Conservation (phyloP, 2,113 vertebrate species). For the Hippopotamus amphibius region DNA sequence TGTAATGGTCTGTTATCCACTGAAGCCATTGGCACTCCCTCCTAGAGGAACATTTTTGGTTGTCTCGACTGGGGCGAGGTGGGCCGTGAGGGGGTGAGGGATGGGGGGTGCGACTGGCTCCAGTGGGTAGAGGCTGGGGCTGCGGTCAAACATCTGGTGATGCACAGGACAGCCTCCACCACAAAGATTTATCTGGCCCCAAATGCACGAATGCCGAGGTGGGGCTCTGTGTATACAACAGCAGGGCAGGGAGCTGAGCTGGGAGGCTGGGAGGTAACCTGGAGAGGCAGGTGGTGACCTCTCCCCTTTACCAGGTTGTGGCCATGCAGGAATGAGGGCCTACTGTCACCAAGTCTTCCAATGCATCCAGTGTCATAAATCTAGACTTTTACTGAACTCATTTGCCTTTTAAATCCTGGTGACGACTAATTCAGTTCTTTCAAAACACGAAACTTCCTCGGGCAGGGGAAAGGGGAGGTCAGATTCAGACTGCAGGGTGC, state of each 20-base stretch:
- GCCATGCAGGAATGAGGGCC: neutral
- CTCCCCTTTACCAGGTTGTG: neutral
- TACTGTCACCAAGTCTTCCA: neutral
- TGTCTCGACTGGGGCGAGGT: neutral
- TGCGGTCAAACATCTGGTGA: neutral
- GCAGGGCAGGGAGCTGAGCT: neutral
- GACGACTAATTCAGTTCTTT: neutral
- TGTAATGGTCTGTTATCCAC: neutral
- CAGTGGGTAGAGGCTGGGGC: neutral
- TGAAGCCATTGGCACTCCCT: neutral
- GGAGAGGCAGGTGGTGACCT: neutral
- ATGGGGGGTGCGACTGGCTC: no score
- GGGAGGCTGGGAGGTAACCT: neutral
- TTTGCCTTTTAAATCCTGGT: neutral
- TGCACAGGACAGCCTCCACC: neutral
- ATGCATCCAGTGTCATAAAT: neutral
- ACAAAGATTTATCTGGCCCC: neutral
- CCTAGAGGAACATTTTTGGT: neutral
- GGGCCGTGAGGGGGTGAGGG: neutral
- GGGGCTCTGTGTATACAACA: neutral
- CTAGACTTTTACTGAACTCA: constrained; percentile 14
- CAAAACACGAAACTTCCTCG: neutral
- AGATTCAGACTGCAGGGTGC: neutral
- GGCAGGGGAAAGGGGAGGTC: neutral
- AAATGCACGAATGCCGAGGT: neutral